These are phyloP conservation scores for Todus mexicanus DNA, from an alignment of 2,797 vertebrate species.

Conservation along the genomic window DNA sequence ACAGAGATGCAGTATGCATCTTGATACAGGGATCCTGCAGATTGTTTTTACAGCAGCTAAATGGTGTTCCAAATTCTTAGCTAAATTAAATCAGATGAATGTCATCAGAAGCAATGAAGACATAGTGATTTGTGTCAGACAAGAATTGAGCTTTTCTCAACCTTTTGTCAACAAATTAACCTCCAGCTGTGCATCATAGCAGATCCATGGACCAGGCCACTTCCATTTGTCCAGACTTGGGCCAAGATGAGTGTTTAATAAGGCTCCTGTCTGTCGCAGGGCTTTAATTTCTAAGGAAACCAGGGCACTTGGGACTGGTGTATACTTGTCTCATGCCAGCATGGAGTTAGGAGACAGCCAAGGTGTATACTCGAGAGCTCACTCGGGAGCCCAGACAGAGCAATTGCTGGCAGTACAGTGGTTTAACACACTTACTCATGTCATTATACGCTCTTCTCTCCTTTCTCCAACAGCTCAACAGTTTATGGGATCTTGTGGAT, in stretches of 20 bases:
- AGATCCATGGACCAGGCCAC: not conserved
- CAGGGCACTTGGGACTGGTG: not conserved
- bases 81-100: not conserved
- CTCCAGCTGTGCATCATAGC: not conserved
- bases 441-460: not conserved
- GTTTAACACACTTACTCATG: constrained; percentile 51
- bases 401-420: not conserved
- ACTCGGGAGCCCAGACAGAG: not conserved
- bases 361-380: constrained; percentile 2
- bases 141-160: not conserved
- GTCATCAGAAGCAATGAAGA: not conserved
- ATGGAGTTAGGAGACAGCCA: not conserved
- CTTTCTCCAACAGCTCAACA: not conserved
- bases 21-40: not conserved
- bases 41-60: not conserved
- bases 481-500: not conserved
- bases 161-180: not conserved
- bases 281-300: constrained; percentile 22
- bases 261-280: constrained; percentile 39
- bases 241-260: constrained; percentile 24
- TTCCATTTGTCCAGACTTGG: not conserved
- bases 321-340: not conserved
- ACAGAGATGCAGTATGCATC: not conserved
- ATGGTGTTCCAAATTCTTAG: not conserved
- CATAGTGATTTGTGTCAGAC: not conserved